A percentile compares a stretch with the other conserved stretches of the same genome.
Evolutionary conservation across 2,797 vertebrate species (phyloP).

Genomic region (Buphagus erythrorhynchus): DNA sequence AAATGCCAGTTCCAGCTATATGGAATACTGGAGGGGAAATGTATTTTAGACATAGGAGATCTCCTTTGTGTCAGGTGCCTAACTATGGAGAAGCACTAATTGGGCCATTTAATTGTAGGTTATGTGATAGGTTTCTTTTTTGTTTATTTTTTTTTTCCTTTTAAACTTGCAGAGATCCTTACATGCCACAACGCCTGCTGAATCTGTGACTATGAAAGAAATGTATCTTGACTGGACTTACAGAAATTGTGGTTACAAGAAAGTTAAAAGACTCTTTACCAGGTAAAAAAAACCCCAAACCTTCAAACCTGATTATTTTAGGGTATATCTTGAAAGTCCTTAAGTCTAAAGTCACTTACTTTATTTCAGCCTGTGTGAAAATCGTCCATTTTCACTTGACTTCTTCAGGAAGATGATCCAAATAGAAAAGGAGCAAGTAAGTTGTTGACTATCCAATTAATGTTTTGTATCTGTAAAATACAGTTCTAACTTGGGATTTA

Average conservation of each 20-base stretch:
- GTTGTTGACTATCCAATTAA: conserved; percentile 26
- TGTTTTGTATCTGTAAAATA: not conserved
- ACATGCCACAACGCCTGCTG: conserved; percentile 70
- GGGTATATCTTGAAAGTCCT: not conserved
- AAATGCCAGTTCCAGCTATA: not conserved
- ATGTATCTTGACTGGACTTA: conserved; percentile 91
- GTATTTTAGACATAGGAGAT: not conserved
- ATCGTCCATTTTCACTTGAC: conserved; percentile 84
- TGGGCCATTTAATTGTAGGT: not conserved
- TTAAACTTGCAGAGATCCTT: conserved; percentile 84
- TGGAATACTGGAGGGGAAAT: not conserved
- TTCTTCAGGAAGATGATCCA: conserved; percentile 93
- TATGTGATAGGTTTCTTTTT: not conserved
- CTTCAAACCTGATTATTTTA: not conserved
- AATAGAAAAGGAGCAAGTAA: conserved; percentile 93
- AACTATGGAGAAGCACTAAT: not conserved
- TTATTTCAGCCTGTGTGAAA: conserved; percentile 86
- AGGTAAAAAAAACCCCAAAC: conserved; percentile 74
- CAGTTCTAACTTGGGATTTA: not conserved
- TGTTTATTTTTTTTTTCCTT: not conserved
- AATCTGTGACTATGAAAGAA: conserved; percentile 87
- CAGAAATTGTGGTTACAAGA: conserved; percentile 86
- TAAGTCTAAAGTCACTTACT: not conserved
- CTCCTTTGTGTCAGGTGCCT: not conserved
- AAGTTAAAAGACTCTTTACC: conserved; percentile 86